Evolutionary conservation across 1,140 invertebrate genomes (phyloP).

Genomic region (Drosophila kepulauana): DNA sequence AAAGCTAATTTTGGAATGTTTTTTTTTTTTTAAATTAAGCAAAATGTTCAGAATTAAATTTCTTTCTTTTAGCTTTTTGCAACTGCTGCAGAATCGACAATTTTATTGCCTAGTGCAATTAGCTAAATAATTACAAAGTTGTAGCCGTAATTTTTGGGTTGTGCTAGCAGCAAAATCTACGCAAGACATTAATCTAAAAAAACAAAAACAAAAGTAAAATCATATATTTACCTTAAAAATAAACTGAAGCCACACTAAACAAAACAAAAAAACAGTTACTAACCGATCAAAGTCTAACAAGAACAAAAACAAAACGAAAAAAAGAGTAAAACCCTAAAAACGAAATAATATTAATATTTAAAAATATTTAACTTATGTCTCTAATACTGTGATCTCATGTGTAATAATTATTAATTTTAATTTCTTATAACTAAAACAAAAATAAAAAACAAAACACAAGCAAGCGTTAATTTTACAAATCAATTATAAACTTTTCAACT

Average conservation of each 20-base stretch:
- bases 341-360: slow-evolving; percentile 53
- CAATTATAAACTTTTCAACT: slow-evolving; percentile 61
- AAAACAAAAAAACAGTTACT: slow-evolving; percentile 59
- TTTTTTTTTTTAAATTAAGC: background rate
- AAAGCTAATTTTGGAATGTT: background rate
- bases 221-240: slow-evolving; percentile 30
- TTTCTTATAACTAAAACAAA: slow-evolving; percentile 68
- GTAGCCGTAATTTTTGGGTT: slow-evolving; percentile 69
- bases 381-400: slow-evolving; percentile 85
- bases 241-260: slow-evolving; percentile 25
- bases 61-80: background rate
- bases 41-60: background rate
- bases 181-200: slow-evolving; percentile 70
- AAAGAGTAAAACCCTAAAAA: slow-evolving; percentile 30
- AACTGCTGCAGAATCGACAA: background rate
- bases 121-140: slow-evolving; percentile 57
- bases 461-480: slow-evolving; percentile 69
- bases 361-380: slow-evolving; percentile 85
- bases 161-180: slow-evolving; percentile 65
- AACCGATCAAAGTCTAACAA: slow-evolving; percentile 70
- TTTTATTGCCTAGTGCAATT: slow-evolving; percentile 29
- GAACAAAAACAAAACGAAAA: slow-evolving; percentile 22
- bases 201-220: slow-evolving; percentile 37
- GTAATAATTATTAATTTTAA: slow-evolving; percentile 85
- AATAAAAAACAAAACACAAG: slow-evolving; percentile 36